These are phyloP conservation scores for Eilema sororculum DNA, from an alignment of 2,888 invertebrate species.

Conservation along the genomic window DNA sequence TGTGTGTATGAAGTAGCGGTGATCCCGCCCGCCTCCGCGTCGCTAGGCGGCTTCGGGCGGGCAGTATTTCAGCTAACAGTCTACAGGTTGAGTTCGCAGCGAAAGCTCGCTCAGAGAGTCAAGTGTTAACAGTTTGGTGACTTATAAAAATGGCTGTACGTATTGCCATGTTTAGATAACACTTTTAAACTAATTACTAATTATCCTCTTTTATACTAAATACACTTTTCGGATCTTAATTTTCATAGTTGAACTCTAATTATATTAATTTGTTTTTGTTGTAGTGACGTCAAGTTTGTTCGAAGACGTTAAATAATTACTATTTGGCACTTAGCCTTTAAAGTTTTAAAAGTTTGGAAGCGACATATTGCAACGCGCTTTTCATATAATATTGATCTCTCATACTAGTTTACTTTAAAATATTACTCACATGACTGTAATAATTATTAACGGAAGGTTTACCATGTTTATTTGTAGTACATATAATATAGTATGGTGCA, in stretches of 20 bases:
- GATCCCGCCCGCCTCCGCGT: slow-evolving; percentile 71
- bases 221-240: neutral
- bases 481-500: too few relatives aligned
- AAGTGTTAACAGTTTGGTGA: slow-evolving; percentile 67
- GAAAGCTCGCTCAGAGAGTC: slow-evolving; percentile 68
- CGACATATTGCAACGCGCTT: neutral
- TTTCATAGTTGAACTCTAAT: neutral
- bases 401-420: neutral
- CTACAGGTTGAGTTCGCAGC: slow-evolving; percentile 68
- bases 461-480: neutral
- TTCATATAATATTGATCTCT: neutral
- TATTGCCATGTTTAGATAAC: slow-evolving; percentile 48
- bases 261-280: neutral
- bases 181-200: slow-evolving; percentile 26
- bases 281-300: neutral
- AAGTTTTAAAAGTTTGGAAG: neutral
- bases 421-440: neutral
- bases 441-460: too few relatives aligned
- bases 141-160: slow-evolving; percentile 77
- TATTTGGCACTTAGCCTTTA: neutral
- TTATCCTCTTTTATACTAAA: neutral
- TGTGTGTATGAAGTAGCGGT: slow-evolving; percentile 42
- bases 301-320: neutral
- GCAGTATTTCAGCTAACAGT: slow-evolving; percentile 72
- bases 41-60: slow-evolving; percentile 73